phyloP scores from a whole-genome alignment of 2,113 vertebrate genomes.

The Brachyistius frenatus region DNA sequence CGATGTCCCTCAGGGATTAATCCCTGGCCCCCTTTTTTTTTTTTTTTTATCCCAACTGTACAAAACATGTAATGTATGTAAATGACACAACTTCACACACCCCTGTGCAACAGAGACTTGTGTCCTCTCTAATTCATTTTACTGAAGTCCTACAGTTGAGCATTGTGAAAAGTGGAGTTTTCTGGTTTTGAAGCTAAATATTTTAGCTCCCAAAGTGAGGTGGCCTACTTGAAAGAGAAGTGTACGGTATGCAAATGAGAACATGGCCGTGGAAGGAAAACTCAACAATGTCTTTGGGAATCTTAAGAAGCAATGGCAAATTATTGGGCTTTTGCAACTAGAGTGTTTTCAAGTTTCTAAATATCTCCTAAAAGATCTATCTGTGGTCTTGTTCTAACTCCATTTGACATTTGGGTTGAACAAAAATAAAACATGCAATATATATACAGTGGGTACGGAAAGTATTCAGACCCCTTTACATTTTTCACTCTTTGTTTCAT shows the following conservation, averaged over 20 bases:
- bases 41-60: constrained; percentile 8
- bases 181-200: background rate
- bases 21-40: constrained; percentile 29
- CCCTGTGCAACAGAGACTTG: background rate
- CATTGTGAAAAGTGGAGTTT: background rate
- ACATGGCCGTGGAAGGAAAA: too few species aligned
- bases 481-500: too few species aligned
- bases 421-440: constrained; percentile 14
- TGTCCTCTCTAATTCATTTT: background rate
- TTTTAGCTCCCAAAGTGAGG: background rate
- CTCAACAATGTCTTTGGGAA: too few species aligned
- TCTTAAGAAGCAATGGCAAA: too few species aligned
- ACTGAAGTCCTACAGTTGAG: background rate
- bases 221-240: too few species aligned
- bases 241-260: background rate
- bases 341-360: too few species aligned
- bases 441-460: too few species aligned
- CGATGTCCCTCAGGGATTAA: constrained; percentile 42
- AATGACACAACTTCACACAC: background rate
- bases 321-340: too few species aligned
- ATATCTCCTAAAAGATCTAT: too few species aligned
- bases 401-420: background rate
- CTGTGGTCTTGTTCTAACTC: too few species aligned
- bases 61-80: background rate
- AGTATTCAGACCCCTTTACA: too few species aligned